phyloP scores from a whole-genome alignment of 2,888 invertebrate species.

The Lepidonotus clava region DNA sequence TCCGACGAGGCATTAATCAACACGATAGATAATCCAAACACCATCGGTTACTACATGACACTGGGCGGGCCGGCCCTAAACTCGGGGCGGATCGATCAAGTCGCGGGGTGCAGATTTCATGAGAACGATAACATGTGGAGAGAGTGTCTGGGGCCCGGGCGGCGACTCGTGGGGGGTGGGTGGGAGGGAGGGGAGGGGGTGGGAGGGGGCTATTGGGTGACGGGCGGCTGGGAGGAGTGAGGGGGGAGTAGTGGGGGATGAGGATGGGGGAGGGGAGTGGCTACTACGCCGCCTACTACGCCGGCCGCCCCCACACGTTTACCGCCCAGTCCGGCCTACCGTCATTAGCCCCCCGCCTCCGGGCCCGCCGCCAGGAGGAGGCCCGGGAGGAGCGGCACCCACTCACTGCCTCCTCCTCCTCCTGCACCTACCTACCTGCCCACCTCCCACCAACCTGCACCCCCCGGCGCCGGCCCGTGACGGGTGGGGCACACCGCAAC shows the following conservation, averaged over 20 bases:
- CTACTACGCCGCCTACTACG: neutral
- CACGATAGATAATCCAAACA: slow-evolving; percentile 50
- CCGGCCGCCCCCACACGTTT: neutral
- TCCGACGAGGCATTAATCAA: slow-evolving; percentile 41
- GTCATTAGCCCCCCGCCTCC: neutral
- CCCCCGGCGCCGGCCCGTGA: neutral
- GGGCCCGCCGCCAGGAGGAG: neutral
- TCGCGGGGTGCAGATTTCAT: slow-evolving; percentile 21
- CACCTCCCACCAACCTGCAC: too few species aligned
- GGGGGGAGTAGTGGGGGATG: neutral
- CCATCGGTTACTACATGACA: slow-evolving; percentile 45
- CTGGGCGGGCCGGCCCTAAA: neutral
- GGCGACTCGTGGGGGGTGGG: neutral
- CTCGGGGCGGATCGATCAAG: slow-evolving; percentile 25
- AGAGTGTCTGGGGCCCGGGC: neutral
- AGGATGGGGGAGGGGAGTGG: neutral
- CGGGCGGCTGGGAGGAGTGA: neutral
- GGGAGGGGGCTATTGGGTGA: too few species aligned
- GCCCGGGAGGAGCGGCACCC: neutral
- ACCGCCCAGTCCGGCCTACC: neutral
- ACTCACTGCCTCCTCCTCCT: neutral
- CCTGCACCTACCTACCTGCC: neutral
- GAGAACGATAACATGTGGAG: slow-evolving; percentile 31
- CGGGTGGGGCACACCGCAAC: neutral
- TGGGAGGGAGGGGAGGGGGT: neutral